phyloP scores from a whole-genome alignment of 2,797 vertebrate genomes.

The Paratrypauchen microcephalus region DNA sequence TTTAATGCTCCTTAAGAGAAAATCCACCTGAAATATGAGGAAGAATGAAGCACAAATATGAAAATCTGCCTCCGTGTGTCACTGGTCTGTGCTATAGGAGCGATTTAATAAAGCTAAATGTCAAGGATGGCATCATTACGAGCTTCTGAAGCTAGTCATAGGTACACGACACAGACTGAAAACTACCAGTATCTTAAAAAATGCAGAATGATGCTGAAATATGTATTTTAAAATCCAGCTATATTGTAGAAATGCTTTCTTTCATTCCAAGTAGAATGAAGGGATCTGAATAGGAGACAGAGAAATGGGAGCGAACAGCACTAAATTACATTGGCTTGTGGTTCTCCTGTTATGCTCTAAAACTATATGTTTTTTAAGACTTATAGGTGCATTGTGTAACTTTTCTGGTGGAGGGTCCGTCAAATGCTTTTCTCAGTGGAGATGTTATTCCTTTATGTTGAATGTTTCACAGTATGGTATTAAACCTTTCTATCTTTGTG shows the following conservation, averaged over 20 bases:
- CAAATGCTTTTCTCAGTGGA: too few species aligned
- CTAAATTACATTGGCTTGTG: background rate
- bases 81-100: conserved; percentile 26
- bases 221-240: background rate
- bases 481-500: too few species aligned
- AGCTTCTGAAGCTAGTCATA: background rate
- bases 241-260: too few species aligned
- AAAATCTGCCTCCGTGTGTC: conserved; percentile 27
- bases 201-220: background rate
- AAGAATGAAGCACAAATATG: conserved; percentile 26
- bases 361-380: background rate
- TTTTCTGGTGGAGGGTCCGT: too few species aligned
- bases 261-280: too few species aligned
- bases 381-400: background rate
- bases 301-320: background rate
- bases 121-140: conserved; percentile 7
- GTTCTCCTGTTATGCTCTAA: too few species aligned
- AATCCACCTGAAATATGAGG: conserved; percentile 25
- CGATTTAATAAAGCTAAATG: conserved; percentile 31
- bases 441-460: too few species aligned
- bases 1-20: conserved; percentile 34
- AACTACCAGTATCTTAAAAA: background rate
- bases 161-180: background rate
- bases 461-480: too few species aligned
- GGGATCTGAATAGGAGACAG: too few species aligned